Percentiles rank a stretch among this genome's conserved stretches.
These are phyloP conservation scores for Dicyrtoma fusca DNA, from an alignment of 2,888 invertebrate genomes.

Conservation along the genomic window DNA sequence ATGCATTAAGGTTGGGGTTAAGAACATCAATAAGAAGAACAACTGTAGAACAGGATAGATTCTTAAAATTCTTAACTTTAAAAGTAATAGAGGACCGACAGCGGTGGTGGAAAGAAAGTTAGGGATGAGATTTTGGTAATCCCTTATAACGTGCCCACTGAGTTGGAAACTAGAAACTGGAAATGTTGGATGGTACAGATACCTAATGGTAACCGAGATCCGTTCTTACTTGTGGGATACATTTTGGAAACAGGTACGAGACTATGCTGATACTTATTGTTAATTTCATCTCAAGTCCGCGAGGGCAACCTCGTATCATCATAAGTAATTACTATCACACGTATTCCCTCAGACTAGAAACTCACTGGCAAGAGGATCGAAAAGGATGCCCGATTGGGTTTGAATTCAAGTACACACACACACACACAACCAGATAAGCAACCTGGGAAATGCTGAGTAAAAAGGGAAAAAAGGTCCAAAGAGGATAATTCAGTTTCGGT, in stretches of 20 bases:
- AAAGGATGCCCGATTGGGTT: not conserved
- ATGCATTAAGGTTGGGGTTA: not conserved
- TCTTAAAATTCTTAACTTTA: conserved; percentile 1
- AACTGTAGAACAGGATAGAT: not conserved
- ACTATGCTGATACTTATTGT: no score
- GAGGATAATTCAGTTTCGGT: not conserved
- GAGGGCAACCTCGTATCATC: no score
- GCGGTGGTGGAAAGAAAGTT: not conserved
- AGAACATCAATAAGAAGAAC: no score
- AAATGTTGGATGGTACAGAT: not conserved
- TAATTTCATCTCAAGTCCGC: no score
- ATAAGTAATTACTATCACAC: no score
- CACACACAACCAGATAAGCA: not conserved
- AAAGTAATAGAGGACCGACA: not conserved
- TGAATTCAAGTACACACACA: not conserved
- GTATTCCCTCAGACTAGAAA: no score
- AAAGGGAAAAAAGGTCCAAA: not conserved
- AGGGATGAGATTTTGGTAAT: no score
- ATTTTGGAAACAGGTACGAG: no score
- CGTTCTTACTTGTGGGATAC: no score
- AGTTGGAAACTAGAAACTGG: not conserved
- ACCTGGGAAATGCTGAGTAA: not conserved
- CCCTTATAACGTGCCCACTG: not conserved
- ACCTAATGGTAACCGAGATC: not conserved
- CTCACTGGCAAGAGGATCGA: not conserved